phyloP scores from a whole-genome alignment of 2,113 vertebrate species.

The Strigops habroptila region DNA sequence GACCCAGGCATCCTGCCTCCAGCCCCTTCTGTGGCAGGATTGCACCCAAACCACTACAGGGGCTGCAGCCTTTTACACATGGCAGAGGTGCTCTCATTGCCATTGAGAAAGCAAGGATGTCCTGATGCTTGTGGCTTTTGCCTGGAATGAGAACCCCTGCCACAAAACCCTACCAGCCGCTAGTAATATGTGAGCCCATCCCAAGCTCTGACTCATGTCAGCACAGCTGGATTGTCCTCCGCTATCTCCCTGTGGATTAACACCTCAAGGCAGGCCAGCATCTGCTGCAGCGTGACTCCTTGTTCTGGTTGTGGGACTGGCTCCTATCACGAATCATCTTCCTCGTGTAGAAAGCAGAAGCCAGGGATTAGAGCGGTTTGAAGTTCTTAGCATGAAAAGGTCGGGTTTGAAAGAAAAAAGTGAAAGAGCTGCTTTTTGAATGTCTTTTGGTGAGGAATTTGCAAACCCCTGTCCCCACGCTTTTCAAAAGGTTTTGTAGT shows the following conservation, averaged over 20 bases:
- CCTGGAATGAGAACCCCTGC: neutral
- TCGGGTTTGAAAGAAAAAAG: neutral
- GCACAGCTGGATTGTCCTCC: neutral
- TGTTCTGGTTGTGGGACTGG: neutral
- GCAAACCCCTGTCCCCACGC: neutral
- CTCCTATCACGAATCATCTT: conserved; percentile 17
- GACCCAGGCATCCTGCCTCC: neutral
- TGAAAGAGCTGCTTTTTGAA: conserved; percentile 1
- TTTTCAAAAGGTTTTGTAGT: neutral
- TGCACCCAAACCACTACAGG: neutral
- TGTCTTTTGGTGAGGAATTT: conserved; percentile 12
- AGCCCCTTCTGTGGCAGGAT: neutral
- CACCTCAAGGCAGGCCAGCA: neutral
- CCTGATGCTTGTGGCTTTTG: neutral
- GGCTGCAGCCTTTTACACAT: neutral
- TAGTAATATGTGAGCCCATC: neutral
- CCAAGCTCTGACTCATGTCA: neutral
- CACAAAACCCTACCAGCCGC: rapidly evolving
- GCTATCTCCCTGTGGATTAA: neutral
- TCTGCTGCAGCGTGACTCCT: neutral
- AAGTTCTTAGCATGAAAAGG: conserved; percentile 39
- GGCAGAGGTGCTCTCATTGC: neutral
- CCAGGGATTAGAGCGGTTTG: conserved; percentile 15
- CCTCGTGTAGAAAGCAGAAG: conserved; percentile 23
- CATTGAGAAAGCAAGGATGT: neutral